Conservation (phyloP, 2,888 invertebrate species). For the Leptothorax acervorum region DNA sequence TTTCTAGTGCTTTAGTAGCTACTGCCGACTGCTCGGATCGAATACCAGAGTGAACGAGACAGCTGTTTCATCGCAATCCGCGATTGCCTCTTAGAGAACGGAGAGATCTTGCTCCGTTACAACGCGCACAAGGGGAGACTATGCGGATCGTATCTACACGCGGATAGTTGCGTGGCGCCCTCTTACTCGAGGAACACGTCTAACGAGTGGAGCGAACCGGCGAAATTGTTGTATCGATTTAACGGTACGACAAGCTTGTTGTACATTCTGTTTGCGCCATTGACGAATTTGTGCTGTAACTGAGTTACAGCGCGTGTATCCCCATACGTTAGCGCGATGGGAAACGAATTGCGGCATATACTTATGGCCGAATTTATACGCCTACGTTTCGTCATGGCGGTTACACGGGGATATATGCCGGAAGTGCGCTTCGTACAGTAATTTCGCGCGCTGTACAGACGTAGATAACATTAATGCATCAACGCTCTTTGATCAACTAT, state of each 20-base stretch:
- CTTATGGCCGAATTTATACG: constrained; percentile 23
- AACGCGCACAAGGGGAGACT: constrained; percentile 25
- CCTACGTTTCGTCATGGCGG: constrained; percentile 22
- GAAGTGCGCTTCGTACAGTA: background rate
- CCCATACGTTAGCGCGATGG: constrained; percentile 28
- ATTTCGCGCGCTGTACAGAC: background rate
- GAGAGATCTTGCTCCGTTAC: constrained; percentile 18
- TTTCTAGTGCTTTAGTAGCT: background rate
- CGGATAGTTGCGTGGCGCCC: constrained; percentile 72
- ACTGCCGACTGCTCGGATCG: constrained; percentile 10
- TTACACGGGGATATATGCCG: background rate
- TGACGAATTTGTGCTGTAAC: constrained; percentile 49
- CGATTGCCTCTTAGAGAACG: constrained; percentile 31
- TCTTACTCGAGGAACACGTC: constrained; percentile 67
- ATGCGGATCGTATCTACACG: constrained; percentile 31
- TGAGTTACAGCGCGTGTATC: constrained; percentile 28
- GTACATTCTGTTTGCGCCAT: constrained; percentile 54
- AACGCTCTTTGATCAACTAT: constrained; percentile 14
- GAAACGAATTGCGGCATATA: constrained; percentile 21
- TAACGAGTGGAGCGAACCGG: constrained; percentile 67
- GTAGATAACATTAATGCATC: background rate
- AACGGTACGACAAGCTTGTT: constrained; percentile 54
- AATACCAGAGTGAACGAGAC: constrained; percentile 26
- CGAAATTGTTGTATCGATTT: constrained; percentile 57
- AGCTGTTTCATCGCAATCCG: constrained; percentile 43